A percentile compares a stretch with the other conserved stretches of the same genome.
phyloP scores from a whole-genome alignment of 2,113 vertebrate species.

The Brachyhypopomus gauderio region DNA sequence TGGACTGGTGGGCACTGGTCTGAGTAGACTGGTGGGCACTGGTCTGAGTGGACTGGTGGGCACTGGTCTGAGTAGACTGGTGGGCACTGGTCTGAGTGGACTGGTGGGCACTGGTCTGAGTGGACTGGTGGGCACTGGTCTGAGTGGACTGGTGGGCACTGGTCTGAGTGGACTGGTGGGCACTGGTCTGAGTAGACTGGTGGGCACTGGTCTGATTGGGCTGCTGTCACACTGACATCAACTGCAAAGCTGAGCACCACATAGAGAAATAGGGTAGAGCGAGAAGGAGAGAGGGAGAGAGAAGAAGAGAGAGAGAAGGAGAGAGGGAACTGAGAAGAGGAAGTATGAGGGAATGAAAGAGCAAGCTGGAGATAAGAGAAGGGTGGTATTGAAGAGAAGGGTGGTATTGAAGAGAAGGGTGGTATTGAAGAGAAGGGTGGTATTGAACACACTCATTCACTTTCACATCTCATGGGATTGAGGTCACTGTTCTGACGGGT shows the following conservation, averaged over 20 bases:
- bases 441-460: conserved; percentile 38
- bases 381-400: conserved; percentile 4
- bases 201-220: too few species aligned
- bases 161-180: too few species aligned
- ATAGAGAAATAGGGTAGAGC: neutral
- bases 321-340: neutral
- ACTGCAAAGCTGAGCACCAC: conserved; percentile 6
- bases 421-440: conserved; percentile 5
- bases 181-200: too few species aligned
- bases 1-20: too few species aligned
- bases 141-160: too few species aligned
- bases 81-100: too few species aligned
- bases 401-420: conserved; percentile 7
- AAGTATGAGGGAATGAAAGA: conserved; percentile 32
- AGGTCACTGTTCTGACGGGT: conserved; percentile 41
- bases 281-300: conserved; percentile 7
- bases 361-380: conserved; percentile 7
- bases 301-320: conserved; percentile 21
- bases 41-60: too few species aligned
- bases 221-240: neutral
- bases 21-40: too few species aligned
- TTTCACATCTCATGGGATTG: conserved; percentile 43
- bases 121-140: too few species aligned
- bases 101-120: too few species aligned
- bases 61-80: too few species aligned